phyloP scores from a whole-genome alignment of 2,113 vertebrate species.

The Puma concolor region DNA sequence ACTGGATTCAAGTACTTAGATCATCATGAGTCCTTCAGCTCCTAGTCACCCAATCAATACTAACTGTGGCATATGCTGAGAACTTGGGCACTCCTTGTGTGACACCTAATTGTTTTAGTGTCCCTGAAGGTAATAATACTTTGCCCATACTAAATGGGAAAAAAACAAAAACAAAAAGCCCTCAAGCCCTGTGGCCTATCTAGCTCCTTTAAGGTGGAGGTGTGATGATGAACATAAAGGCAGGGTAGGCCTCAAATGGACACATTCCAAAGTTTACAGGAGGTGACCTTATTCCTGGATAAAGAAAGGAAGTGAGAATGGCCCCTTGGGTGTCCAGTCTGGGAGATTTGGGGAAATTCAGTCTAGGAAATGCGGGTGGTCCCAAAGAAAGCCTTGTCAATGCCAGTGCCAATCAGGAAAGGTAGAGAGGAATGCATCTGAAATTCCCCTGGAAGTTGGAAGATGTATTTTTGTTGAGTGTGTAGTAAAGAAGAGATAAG shows the following conservation, averaged over 20 bases:
- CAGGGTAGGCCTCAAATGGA: neutral
- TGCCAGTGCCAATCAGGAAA: conserved; percentile 39
- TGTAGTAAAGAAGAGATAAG: neutral
- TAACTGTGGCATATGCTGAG: neutral
- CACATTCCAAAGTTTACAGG: conserved; percentile 53
- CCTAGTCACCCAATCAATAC: neutral
- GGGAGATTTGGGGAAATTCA: conserved; percentile 69
- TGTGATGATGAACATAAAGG: neutral
- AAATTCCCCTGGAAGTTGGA: conserved; percentile 73
- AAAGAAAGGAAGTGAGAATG: conserved; percentile 56
- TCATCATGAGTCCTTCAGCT: neutral
- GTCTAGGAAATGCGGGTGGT: conserved; percentile 50
- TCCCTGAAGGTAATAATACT: neutral
- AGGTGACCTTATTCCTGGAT: conserved; percentile 41
- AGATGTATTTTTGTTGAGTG: conserved; percentile 49
- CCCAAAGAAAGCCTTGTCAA: conserved; percentile 38
- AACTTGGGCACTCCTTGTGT: neutral
- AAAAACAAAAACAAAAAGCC: neutral
- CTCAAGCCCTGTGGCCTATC: neutral
- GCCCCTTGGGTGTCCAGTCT: neutral
- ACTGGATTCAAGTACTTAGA: neutral
- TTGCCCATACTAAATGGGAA: neutral
- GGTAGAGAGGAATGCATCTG: neutral
- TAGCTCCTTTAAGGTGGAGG: neutral
- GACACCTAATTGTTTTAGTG: neutral